phyloP scores from a whole-genome alignment of 2,113 vertebrate species.

The Takifugu bimaculatus region DNA sequence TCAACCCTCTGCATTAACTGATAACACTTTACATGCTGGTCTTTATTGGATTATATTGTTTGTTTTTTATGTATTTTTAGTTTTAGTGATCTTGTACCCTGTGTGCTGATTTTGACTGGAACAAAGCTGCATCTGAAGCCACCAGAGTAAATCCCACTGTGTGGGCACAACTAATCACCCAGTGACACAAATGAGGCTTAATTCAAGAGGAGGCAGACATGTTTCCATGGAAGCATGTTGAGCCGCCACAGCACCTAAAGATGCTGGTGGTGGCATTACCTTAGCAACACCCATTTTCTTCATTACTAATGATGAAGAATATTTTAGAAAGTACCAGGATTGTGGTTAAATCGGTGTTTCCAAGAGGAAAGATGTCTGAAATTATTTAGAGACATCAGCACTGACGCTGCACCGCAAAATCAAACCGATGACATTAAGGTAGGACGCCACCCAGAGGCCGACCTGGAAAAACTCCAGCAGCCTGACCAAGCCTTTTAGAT shows the following conservation, averaged over 20 bases:
- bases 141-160: too few species aligned
- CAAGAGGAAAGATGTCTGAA: neutral
- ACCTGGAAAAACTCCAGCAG: constrained; percentile 4
- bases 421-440: constrained; percentile 22
- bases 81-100: too few species aligned
- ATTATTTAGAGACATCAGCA: constrained; percentile 16
- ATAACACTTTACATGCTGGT: too few species aligned
- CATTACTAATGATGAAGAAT: too few species aligned
- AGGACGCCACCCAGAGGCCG: constrained; percentile 33
- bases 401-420: constrained; percentile 47
- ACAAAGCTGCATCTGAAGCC: neutral
- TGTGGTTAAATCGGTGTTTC: too few species aligned
- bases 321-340: too few species aligned
- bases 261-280: neutral
- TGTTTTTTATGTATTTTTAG: too few species aligned
- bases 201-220: neutral
- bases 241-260: neutral
- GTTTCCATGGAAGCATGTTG: neutral
- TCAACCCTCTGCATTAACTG: too few species aligned
- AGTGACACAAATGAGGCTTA: constrained; percentile 5
- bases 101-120: neutral
- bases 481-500: neutral
- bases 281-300: too few species aligned
- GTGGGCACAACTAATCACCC: neutral
- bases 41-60: too few species aligned